Percentiles rank a stretch among this genome's conserved stretches.
Conservation (phyloP, 2,888 invertebrate species). For the Megalurothrips usitatus region DNA sequence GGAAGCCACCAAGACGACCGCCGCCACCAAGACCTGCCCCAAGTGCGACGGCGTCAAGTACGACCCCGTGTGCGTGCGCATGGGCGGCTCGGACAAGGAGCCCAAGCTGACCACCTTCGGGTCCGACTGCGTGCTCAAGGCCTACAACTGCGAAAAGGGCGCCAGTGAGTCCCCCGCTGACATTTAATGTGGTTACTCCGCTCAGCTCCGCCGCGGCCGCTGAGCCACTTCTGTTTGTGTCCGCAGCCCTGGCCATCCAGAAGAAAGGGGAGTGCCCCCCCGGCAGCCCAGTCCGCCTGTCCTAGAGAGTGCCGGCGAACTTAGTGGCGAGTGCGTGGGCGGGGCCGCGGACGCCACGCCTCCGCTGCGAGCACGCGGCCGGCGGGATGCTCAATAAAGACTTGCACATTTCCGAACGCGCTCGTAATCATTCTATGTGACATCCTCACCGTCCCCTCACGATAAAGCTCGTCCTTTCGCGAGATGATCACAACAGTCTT, state of each 20-base stretch:
- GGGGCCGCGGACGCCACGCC: too few relatives aligned
- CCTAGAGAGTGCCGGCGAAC: too few relatives aligned
- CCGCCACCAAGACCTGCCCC: conserved; percentile 50
- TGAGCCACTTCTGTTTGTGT: too few relatives aligned
- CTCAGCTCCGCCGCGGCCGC: too few relatives aligned
- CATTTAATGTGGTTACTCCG: too few relatives aligned
- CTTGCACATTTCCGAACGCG: too few relatives aligned
- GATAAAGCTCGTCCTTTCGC: too few relatives aligned
- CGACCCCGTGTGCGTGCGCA: conserved; percentile 58
- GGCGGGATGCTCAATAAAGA: too few relatives aligned
- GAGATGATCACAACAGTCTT: too few relatives aligned
- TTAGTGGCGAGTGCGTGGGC: background rate
- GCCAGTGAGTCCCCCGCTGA: conserved; percentile 54
- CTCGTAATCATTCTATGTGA: too few relatives aligned
- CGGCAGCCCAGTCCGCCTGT: conserved; percentile 58
- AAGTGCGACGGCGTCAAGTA: conserved; percentile 46
- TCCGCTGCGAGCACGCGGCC: too few relatives aligned
- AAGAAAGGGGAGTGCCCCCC: conserved; percentile 62
- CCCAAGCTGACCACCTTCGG: conserved; percentile 56
- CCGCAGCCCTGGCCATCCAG: conserved; percentile 45
- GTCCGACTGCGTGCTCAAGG: conserved; percentile 58
- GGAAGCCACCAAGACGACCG: background rate
- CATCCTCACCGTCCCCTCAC: too few relatives aligned
- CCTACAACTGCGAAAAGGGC: conserved; percentile 62
- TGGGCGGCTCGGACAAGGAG: conserved; percentile 53